Evolutionary conservation across 2,888 invertebrate species (phyloP).

Genomic region (Hymenopus coronatus): DNA sequence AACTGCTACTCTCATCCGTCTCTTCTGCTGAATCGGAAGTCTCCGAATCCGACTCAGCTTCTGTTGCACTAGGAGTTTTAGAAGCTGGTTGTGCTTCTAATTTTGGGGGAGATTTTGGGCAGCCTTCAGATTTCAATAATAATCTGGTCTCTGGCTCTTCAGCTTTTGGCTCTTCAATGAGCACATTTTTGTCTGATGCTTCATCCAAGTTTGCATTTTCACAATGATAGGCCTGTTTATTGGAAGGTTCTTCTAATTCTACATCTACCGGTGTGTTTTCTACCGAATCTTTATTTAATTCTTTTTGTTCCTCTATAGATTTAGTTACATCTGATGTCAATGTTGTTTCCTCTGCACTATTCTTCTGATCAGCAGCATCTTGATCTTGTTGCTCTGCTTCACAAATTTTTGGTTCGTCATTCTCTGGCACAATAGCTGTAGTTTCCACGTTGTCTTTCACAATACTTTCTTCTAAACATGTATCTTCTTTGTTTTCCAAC

Average conservation of each 20-base stretch:
- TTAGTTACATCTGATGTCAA: background rate
- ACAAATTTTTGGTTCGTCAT: background rate
- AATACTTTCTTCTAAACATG: background rate
- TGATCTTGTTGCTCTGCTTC: background rate
- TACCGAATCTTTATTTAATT: background rate
- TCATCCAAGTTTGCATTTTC: background rate
- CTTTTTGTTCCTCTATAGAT: background rate
- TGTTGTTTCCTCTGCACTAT: background rate
- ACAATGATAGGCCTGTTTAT: background rate
- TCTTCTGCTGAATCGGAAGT: conserved; percentile 20
- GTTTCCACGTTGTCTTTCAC: background rate
- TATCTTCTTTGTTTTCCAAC: background rate
- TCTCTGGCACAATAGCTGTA: background rate
- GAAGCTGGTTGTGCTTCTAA: conserved; percentile 2
- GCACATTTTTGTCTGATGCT: background rate
- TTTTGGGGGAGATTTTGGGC: background rate
- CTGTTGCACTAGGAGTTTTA: conserved; percentile 26
- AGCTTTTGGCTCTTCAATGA: background rate
- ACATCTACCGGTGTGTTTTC: background rate
- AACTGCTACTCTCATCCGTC: background rate
- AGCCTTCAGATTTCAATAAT: conserved; percentile 1
- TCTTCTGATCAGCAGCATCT: background rate
- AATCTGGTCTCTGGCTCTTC: background rate
- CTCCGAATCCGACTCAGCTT: conserved; percentile 33
- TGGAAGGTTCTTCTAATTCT: background rate